phyloP scores from a whole-genome alignment of 2,113 vertebrate genomes.

The Labrus mixtus region DNA sequence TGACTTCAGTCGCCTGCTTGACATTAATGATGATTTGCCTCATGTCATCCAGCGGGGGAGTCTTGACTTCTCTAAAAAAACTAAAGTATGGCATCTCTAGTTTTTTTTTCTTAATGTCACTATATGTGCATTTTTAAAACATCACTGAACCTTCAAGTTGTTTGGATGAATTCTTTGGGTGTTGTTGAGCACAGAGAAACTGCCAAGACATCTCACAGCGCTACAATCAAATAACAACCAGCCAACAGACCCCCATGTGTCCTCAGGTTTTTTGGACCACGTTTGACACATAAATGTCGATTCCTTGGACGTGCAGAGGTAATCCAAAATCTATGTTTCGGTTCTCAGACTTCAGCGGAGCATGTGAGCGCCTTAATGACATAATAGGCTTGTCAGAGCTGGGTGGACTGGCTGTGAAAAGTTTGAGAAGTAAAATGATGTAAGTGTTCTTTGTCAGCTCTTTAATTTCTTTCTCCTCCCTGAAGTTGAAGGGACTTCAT shows the following conservation, averaged over 20 bases:
- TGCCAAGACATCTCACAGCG: constrained; percentile 76
- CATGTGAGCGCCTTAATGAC: constrained; percentile 71
- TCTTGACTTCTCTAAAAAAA: constrained; percentile 68
- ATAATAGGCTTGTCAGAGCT: constrained; percentile 69
- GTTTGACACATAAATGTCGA: constrained; percentile 73
- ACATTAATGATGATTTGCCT: constrained; percentile 78
- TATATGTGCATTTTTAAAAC: constrained; percentile 71
- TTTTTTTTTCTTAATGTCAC: constrained; percentile 77
- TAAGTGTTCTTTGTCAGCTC: constrained; percentile 73
- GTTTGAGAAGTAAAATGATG: constrained; percentile 71
- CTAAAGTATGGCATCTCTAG: constrained; percentile 74
- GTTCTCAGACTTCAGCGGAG: constrained; percentile 55
- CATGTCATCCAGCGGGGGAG: constrained; percentile 59
- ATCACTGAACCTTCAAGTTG: constrained; percentile 66
- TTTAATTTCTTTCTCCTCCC: constrained; percentile 54
- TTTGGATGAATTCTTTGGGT: constrained; percentile 71
- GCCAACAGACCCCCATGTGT: constrained; percentile 55
- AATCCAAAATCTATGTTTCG: constrained; percentile 62
- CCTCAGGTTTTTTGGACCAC: constrained; percentile 65
- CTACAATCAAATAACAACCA: constrained; percentile 61
- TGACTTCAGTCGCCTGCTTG: constrained; percentile 64
- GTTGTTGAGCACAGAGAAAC: constrained; percentile 59
- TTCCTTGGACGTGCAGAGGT: constrained; percentile 68
- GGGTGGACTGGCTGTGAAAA: constrained; percentile 72
- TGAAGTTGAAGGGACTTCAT: constrained; percentile 51